Conservation (phyloP, 2,888 invertebrate species). For the Xestia sexstrigata region DNA sequence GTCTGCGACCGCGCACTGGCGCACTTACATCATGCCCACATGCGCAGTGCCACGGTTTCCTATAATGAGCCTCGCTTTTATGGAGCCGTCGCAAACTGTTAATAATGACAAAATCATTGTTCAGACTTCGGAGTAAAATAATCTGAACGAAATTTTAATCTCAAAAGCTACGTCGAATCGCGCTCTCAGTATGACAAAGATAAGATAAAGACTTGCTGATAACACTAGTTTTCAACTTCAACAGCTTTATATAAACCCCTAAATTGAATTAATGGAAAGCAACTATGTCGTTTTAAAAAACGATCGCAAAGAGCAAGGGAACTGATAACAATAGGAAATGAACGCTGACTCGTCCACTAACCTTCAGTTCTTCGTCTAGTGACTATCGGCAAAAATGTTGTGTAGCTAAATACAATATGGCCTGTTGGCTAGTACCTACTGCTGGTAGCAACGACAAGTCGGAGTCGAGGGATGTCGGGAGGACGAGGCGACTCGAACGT, state of each 20-base stretch:
- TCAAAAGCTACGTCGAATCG: constrained; percentile 10
- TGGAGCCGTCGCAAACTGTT: neutral
- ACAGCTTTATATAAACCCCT: constrained; percentile 9
- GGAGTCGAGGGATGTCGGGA: constrained; percentile 1
- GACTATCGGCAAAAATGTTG: constrained; percentile 6
- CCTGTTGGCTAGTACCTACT: neutral
- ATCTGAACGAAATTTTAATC: constrained; percentile 9
- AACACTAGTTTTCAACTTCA: constrained; percentile 17
- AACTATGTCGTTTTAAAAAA: constrained; percentile 6
- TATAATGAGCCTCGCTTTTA: constrained; percentile 23
- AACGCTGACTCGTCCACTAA: constrained; percentile 63
- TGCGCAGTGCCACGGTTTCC: constrained; percentile 54
- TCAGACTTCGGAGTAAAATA: neutral
- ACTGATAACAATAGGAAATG: constrained; percentile 41
- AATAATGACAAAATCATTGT: constrained; percentile 9
- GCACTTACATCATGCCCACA: constrained; percentile 43
- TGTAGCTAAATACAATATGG: neutral
- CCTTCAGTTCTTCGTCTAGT: constrained; percentile 42
- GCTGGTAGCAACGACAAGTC: neutral
- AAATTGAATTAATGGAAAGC: constrained; percentile 8
- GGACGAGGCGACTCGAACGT: constrained; percentile 6
- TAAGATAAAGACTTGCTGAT: constrained; percentile 53
- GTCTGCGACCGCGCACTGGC: constrained; percentile 49
- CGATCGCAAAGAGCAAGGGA: constrained; percentile 4
- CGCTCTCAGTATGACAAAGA: constrained; percentile 34